Conservation (phyloP, 2,888 invertebrate genomes). For the Diplazon laetatorius region DNA sequence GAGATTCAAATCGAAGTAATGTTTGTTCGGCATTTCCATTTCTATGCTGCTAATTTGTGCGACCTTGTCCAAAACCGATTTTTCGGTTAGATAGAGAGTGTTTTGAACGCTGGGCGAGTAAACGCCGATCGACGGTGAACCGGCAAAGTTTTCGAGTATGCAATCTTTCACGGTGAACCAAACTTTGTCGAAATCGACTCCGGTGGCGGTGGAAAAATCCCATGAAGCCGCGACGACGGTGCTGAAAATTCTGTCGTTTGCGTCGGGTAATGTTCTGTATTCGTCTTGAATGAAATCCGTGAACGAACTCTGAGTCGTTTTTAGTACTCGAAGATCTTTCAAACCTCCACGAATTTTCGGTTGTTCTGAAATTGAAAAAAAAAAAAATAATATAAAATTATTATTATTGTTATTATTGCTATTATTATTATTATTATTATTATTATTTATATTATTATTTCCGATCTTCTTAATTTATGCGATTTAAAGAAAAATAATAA, state of each 20-base stretch:
- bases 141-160: slow-evolving; percentile 90
- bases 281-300: slow-evolving; percentile 91
- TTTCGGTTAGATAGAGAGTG: slow-evolving; percentile 89
- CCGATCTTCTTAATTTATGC: too few species aligned
- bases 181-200: slow-evolving; percentile 87
- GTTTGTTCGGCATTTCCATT: slow-evolving; percentile 92
- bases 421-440: too few species aligned
- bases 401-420: too few species aligned
- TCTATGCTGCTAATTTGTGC: slow-evolving; percentile 88
- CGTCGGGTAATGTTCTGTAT: slow-evolving; percentile 89
- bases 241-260: slow-evolving; percentile 90
- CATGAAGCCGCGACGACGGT: slow-evolving; percentile 90
- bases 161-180: slow-evolving; percentile 89
- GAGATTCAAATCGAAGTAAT: slow-evolving; percentile 90
- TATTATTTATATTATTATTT: too few species aligned
- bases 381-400: slow-evolving; percentile 4
- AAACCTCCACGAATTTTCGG: slow-evolving; percentile 88
- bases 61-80: slow-evolving; percentile 87
- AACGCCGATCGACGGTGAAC: slow-evolving; percentile 88
- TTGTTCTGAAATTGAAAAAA: slow-evolving; percentile 80
- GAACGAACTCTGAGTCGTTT: slow-evolving; percentile 92
- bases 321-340: slow-evolving; percentile 88
- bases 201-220: slow-evolving; percentile 87
- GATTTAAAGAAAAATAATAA: too few species aligned
- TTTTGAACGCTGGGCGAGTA: slow-evolving; percentile 92